Base-by-base conservation (phyloP, 2,797 vertebrate genomes). In the Cygnus olor region DNA sequence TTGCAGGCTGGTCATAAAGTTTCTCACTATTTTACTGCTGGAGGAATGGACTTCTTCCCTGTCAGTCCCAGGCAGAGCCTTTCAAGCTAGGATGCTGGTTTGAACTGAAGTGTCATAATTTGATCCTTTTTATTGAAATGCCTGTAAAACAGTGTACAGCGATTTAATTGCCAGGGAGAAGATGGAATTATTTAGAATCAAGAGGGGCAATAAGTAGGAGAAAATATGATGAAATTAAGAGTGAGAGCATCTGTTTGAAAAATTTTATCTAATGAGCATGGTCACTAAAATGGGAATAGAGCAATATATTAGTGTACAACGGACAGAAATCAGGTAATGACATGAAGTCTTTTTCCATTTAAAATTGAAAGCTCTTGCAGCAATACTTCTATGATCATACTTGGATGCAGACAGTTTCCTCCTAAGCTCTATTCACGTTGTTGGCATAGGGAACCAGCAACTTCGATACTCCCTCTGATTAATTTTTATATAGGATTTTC, bases 401-500 rank as follows among this genome's bases (percentile, higher is more conserved):
- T 86, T 82, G 6, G 30, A 44, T 8, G 5, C 27, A 80, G 72
- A 4, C 36, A 32, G 22, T 71, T 89, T 92, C 9, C 11, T 42
- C 18, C 57, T 69, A 60, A 82, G 44, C 83, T 74, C 21, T 47
- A 65, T 65, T 92, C 49, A 38, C 6, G 3, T 16, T 28, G 28
- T 53, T 88, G 85, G 36, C 69, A 54, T 3, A 69, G 66, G 42
- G n/a, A 92, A 10, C 9, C n/a, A 90, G 61, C 58, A 88, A 51
- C 70, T 34, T 68, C 71, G 40, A 13, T 56, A 56, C 44, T 94
- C 65, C 60, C 69, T 73, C 21, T 13, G 6, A 38, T 45, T 87
- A 72, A 65, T 79, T 92, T 95, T 92, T 83, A 72, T 58, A 36
- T 44, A 88, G 54, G 14, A 49, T 6, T 78, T 92, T 90, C 77